These are phyloP conservation scores for Sanderia malayensis DNA, from an alignment of 30 jellyfish, hydroid and myxozoan genomes.

Conservation along the genomic window DNA sequence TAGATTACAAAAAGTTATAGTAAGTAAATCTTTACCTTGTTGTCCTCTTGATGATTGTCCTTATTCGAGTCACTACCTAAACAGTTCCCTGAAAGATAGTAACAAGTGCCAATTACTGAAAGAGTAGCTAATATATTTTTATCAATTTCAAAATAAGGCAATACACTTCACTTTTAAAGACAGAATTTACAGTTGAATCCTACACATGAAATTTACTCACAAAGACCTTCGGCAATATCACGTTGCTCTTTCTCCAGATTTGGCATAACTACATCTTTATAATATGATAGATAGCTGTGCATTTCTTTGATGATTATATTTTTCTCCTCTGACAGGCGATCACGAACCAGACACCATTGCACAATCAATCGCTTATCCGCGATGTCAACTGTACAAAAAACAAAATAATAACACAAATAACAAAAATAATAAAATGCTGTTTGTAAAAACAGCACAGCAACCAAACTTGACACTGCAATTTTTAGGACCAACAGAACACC, in stretches of 20 bases:
- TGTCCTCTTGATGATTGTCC: slow-evolving; percentile 1
- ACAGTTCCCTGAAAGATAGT: slow-evolving; percentile 1
- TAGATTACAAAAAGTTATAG: not conserved
- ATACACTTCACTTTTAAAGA: not conserved
- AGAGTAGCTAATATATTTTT: not conserved
- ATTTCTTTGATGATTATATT: not conserved
- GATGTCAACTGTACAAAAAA: not conserved
- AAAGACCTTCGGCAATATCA: not conserved
- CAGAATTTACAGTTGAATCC: not conserved
- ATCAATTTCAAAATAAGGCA: not conserved
- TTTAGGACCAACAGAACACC: slow-evolving; percentile 1
- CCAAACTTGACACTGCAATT: not conserved
- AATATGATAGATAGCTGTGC: not conserved
- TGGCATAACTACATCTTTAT: not conserved
- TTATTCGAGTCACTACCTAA: not conserved
- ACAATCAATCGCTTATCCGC: slow-evolving; percentile 1
- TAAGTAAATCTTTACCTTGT: not conserved
- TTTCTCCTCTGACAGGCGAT: slow-evolving; percentile 2
- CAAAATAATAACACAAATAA: not conserved
- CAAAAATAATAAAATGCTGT: not conserved
- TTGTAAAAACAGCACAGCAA: not conserved
- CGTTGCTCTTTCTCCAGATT: not conserved
- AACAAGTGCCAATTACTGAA: not conserved
- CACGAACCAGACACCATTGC: slow-evolving; percentile 1
- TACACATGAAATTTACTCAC: not conserved